Evolutionary conservation across 2,797 vertebrate genomes (phyloP), one percentile per base, ranked within the genome.

Genomic region (Pangasius macronema): DNA sequence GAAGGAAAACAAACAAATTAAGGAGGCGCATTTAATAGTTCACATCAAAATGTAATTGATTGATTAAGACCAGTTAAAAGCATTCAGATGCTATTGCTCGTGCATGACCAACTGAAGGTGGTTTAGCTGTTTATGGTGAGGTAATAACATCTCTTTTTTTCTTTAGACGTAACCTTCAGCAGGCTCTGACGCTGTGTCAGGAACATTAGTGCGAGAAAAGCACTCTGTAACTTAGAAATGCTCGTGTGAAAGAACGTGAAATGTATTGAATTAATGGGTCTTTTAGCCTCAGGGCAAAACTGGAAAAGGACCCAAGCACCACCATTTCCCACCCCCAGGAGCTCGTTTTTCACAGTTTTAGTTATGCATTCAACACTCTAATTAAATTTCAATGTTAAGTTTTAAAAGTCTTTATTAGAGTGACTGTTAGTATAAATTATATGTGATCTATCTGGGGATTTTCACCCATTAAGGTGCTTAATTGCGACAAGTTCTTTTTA

Each of bases 321-420:
- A 61, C 14, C n/a, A n/a, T 33, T 33, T 22, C 61, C 72, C 13
- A 61, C 76, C 94, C 95, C 93, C 92, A 94, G 94, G 95, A 96
- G 94, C 95, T 95, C 93, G 96, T 96, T 96, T 95, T 96, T 96
- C 95, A 95, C 94, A 93, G 94, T 95, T 95, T 96, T 94, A 94
- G 94, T 96, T 96, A 95, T 95, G 95, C 93, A 94, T 95, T 96
- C 95, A 96, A 95, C 94, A 94, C 94, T 93, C 94, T 96, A 96
- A 96, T 96, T 96, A 95, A 96, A 96, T 96, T 96, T 95, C 94
- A 95, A 92, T 96, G 95, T 96, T 85, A 95, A 95, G 93, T 95
- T 96, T 94, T 94, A 95, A 94, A 96, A 96, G 95, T 95, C 95
- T 96, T 95, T 95, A 96, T 95, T 95, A 95, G 93, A 83, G 90